phyloP scores from a whole-genome alignment of 1,140 invertebrate species.

The Drosophila seguyi region DNA sequence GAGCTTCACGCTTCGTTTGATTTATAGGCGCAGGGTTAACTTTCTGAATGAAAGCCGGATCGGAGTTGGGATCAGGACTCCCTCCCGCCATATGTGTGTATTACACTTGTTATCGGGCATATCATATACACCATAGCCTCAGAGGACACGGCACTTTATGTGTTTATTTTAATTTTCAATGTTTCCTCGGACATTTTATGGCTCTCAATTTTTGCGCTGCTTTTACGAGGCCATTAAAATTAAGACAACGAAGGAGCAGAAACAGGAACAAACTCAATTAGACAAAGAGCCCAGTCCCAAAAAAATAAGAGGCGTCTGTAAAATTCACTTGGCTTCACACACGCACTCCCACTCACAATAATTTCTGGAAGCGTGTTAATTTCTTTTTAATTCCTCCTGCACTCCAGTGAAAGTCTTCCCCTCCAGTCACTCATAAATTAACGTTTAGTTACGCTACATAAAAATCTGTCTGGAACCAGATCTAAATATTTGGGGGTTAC shows the following conservation, averaged over 20 bases:
- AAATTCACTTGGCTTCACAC: slow-evolving; percentile 74
- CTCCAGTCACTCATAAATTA: slow-evolving; percentile 66
- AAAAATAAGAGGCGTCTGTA: slow-evolving; percentile 31
- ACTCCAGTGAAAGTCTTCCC: slow-evolving; percentile 40
- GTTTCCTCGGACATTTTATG: slow-evolving; percentile 67
- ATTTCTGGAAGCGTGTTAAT: slow-evolving; percentile 74
- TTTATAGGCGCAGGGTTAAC: slow-evolving; percentile 61
- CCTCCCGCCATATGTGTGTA: slow-evolving; percentile 53
- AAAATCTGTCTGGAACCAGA: slow-evolving; percentile 69
- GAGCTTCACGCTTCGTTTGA: slow-evolving; percentile 73
- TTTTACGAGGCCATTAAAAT: slow-evolving; percentile 80
- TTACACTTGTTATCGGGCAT: slow-evolving; percentile 61
- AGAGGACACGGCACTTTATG: slow-evolving; percentile 51
- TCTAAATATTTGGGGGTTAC: background rate
- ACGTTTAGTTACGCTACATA: slow-evolving; percentile 80
- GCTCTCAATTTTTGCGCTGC: slow-evolving; percentile 75
- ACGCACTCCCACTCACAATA: slow-evolving; percentile 40
- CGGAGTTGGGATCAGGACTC: slow-evolving; percentile 16
- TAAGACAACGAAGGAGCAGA: slow-evolving; percentile 53
- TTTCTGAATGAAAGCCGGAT: slow-evolving; percentile 37
- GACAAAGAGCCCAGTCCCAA: slow-evolving; percentile 48
- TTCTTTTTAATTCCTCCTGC: slow-evolving; percentile 73
- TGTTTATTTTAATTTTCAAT: slow-evolving; percentile 82
- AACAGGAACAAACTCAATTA: slow-evolving; percentile 74
- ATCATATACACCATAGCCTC: slow-evolving; percentile 30